Evolutionary conservation across 2,113 vertebrate genomes (phyloP).

Genomic region (Conger conger): DNA sequence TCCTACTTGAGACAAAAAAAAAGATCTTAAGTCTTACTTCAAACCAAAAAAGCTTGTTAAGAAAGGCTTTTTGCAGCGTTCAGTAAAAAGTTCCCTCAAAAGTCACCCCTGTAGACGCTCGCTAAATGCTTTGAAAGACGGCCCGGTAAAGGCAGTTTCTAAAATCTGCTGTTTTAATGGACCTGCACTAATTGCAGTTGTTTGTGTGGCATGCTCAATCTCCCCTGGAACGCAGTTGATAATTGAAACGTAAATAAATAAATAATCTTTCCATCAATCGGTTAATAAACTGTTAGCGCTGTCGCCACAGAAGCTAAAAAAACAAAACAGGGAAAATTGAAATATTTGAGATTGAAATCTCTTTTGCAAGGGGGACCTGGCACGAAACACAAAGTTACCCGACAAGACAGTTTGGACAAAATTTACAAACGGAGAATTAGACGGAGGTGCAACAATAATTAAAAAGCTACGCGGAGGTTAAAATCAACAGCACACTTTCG

Average conservation of each 20-base stretch:
- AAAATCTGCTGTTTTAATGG: constrained; percentile 18
- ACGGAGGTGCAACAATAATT: too few species aligned
- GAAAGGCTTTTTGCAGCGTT: too few species aligned
- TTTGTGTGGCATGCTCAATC: constrained; percentile 26
- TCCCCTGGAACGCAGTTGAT: constrained; percentile 12
- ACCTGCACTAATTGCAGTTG: constrained; percentile 30
- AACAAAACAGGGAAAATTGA: neutral
- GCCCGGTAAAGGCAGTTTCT: neutral
- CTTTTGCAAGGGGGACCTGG: neutral
- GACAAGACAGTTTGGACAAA: neutral
- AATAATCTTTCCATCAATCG: constrained; percentile 26
- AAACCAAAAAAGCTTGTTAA: too few species aligned
- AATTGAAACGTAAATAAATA: constrained; percentile 25
- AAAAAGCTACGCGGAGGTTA: too few species aligned
- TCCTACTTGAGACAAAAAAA: too few species aligned
- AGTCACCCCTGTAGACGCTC: neutral
- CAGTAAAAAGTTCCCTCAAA: constrained; percentile 11
- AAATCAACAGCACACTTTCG: too few species aligned
- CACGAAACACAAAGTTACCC: too few species aligned
- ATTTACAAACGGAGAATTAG: too few species aligned
- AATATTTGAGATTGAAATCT: too few species aligned
- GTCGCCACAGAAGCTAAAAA: constrained; percentile 3
- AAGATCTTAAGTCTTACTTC: too few species aligned
- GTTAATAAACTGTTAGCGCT: constrained; percentile 13
- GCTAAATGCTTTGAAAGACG: neutral